These are phyloP conservation scores for Pocota personata DNA, from an alignment of 2,888 invertebrate genomes.

Conservation along the genomic window DNA sequence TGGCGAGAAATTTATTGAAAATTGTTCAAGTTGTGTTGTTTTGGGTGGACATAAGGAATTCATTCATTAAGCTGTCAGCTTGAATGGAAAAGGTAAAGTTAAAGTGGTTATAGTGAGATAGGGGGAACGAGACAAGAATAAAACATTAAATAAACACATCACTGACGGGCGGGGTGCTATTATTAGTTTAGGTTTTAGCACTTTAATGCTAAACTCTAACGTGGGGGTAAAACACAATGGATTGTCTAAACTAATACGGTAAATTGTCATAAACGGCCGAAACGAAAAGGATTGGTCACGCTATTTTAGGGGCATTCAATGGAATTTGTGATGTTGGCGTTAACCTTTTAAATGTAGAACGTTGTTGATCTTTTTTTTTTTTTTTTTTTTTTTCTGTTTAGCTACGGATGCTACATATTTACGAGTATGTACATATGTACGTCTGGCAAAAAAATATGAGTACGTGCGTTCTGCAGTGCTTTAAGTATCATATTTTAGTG, in stretches of 20 bases:
- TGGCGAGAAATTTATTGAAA: conserved; percentile 66
- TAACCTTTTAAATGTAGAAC: not conserved
- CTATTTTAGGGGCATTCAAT: not conserved
- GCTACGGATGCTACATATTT: too few species aligned
- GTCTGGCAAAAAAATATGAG: too few species aligned
- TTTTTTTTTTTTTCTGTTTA: not conserved
- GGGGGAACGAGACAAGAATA: not conserved
- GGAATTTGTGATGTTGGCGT: not conserved
- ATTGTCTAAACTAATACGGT: conserved; percentile 14
- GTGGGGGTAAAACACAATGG: conserved; percentile 2
- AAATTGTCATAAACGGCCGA: conserved; percentile 6
- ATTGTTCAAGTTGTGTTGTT: conserved; percentile 26
- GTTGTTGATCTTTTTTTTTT: not conserved
- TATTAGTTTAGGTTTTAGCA: conserved; percentile 47
- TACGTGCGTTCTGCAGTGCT: too few species aligned
- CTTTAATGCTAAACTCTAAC: conserved; percentile 15
- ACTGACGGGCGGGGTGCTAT: not conserved
- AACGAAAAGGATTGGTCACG: not conserved
- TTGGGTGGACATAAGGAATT: conserved; percentile 43
- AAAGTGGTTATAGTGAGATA: not conserved
- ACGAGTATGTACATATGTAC: too few species aligned
- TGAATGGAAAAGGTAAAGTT: conserved; percentile 20
- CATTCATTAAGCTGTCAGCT: conserved; percentile 70
- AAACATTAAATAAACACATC: not conserved
- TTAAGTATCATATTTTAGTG: too few species aligned